Percentiles rank a stretch among this genome's conserved stretches.
These are phyloP conservation scores for Eristalis arbustorum DNA, from an alignment of 2,888 invertebrate genomes.

Conservation along the genomic window DNA sequence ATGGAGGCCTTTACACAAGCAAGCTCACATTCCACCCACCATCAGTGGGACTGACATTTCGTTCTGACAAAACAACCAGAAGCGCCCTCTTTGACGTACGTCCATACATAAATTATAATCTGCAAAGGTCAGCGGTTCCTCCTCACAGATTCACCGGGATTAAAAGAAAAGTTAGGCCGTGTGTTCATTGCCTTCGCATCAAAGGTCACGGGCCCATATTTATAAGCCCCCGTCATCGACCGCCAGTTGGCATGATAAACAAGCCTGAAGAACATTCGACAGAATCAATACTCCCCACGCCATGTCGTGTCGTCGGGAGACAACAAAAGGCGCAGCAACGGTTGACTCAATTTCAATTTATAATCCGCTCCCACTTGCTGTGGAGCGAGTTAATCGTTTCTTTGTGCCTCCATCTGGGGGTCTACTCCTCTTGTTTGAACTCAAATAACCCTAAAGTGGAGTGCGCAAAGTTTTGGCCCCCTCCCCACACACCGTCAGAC, in stretches of 20 bases:
- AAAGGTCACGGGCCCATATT: slow-evolving; percentile 13
- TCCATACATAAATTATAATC: neutral
- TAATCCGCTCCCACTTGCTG: neutral
- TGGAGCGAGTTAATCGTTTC: neutral
- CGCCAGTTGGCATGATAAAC: neutral
- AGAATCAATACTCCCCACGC: neutral
- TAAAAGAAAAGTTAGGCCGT: neutral
- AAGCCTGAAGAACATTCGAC: neutral
- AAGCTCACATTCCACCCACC: neutral
- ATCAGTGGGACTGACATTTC: neutral
- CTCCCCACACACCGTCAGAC: neutral
- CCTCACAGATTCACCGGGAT: neutral
- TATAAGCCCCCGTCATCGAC: neutral
- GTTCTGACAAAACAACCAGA: slow-evolving; percentile 2
- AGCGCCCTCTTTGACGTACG: neutral
- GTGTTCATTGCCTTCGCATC: neutral
- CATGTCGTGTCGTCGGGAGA: neutral
- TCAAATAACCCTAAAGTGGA: neutral
- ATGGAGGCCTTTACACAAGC: neutral
- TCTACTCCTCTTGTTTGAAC: neutral
- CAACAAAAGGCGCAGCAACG: neutral
- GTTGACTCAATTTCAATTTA: neutral
- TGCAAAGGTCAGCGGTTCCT: slow-evolving; percentile 3
- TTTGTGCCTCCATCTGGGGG: neutral
- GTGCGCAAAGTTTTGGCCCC: neutral